These are phyloP conservation scores for Zaprionus ornatus DNA, from an alignment of 1,140 invertebrate species.

Conservation along the genomic window DNA sequence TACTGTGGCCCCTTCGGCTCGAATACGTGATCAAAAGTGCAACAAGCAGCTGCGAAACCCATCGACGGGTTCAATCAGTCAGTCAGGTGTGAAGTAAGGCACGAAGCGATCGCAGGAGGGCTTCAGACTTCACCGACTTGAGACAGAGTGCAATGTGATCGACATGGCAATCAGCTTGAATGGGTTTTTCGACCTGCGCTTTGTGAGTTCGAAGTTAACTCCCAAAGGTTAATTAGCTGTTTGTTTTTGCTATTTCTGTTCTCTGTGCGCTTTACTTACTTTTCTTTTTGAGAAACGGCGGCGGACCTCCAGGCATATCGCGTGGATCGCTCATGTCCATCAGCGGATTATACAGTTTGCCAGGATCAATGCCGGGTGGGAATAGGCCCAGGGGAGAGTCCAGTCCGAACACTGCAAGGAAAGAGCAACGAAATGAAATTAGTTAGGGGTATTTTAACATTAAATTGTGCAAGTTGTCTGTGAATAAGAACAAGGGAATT, in stretches of 20 bases:
- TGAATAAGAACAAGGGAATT: too few relatives aligned
- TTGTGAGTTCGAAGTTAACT: constrained; percentile 28
- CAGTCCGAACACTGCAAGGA: constrained; percentile 89
- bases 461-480: too few relatives aligned
- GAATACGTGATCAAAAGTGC: constrained; percentile 65
- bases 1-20: constrained; percentile 14
- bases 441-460: too few relatives aligned
- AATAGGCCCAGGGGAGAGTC: constrained; percentile 89
- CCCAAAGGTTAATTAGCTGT: constrained; percentile 75
- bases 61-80: constrained; percentile 58
- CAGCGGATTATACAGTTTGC: constrained; percentile 88
- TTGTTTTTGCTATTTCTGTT: constrained; percentile 46
- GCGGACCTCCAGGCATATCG: constrained; percentile 85
- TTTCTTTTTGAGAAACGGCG: constrained; percentile 88
- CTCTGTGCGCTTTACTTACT: constrained; percentile 85
- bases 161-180: constrained; percentile 73
- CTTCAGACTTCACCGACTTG: background rate
- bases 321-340: constrained; percentile 88
- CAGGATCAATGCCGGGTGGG: constrained; percentile 89
- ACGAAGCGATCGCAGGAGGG: constrained; percentile 47
- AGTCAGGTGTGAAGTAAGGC: constrained; percentile 77
- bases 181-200: constrained; percentile 51
- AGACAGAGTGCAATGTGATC: constrained; percentile 54
- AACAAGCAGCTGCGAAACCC: constrained; percentile 32
- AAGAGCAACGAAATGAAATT: constrained; percentile 24